Evolutionary conservation across 92 coral and sea anemone genomes (phyloP).

Genomic region (Zoanthus gigantus): DNA sequence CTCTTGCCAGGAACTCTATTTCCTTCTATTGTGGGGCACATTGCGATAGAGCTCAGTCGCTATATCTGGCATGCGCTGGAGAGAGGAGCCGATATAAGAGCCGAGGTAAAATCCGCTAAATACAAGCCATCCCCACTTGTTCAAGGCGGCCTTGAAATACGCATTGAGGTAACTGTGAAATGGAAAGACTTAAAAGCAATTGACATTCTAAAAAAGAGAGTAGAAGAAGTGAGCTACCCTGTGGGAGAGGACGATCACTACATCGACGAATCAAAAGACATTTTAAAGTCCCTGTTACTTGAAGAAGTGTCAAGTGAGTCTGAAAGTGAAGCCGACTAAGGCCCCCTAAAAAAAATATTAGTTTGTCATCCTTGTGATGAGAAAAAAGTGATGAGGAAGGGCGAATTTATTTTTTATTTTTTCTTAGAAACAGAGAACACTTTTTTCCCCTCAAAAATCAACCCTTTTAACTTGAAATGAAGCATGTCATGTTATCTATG

Average conservation of each 20-base stretch:
- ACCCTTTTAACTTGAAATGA: slow-evolving; percentile 35
- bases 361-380: slow-evolving; percentile 12
- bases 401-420: slow-evolving; percentile 36
- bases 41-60: slow-evolving; percentile 63
- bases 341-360: slow-evolving; percentile 18
- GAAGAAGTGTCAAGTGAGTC: slow-evolving; percentile 43
- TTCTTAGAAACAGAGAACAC: slow-evolving; percentile 40
- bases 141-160: slow-evolving; percentile 70
- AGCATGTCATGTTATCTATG: slow-evolving; percentile 41
- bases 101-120: slow-evolving; percentile 52
- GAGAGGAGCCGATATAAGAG: slow-evolving; percentile 60
- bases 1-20: slow-evolving; percentile 59
- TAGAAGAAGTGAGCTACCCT: slow-evolving; percentile 47
- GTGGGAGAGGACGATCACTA: slow-evolving; percentile 48
- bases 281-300: slow-evolving; percentile 42
- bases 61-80: slow-evolving; percentile 63
- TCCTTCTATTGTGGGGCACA: slow-evolving; percentile 64
- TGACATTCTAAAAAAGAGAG: slow-evolving; percentile 53
- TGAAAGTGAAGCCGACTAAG: slow-evolving; percentile 42
- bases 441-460: slow-evolving; percentile 37
- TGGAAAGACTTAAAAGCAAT: slow-evolving; percentile 43
- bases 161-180: slow-evolving; percentile 48
- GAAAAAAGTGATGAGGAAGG: slow-evolving; percentile 35
- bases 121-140: slow-evolving; percentile 63
- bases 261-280: slow-evolving; percentile 57